Conservation (phyloP, 2,113 vertebrate genomes). For the Mandrillus leucophaeus region DNA sequence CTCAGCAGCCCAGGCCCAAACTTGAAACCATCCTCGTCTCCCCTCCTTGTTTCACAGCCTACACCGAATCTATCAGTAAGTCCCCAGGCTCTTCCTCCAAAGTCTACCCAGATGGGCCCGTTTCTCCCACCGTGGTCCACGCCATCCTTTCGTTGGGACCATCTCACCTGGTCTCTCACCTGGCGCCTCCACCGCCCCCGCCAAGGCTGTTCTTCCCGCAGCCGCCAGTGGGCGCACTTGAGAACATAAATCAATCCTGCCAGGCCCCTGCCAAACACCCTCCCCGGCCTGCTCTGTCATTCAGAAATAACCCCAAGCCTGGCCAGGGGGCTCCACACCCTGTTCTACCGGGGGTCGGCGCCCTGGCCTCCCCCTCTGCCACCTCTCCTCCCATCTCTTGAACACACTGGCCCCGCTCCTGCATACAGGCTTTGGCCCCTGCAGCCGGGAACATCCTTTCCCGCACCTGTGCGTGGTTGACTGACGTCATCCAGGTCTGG, state of each 20-base stretch:
- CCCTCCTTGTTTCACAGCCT: neutral
- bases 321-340: neutral
- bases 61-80: neutral
- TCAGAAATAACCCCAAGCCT: neutral
- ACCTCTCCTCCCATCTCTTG: neutral
- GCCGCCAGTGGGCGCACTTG: neutral
- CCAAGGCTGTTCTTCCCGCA: neutral
- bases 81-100: neutral
- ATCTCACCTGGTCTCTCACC: neutral
- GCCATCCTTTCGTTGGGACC: neutral
- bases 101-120: neutral
- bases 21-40: neutral
- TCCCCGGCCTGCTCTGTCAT: neutral
- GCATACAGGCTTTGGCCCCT: no score
- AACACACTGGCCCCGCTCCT: rapidly evolving
- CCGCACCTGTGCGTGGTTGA: no score
- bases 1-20: neutral
- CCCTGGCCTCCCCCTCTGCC: neutral
- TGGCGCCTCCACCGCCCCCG: neutral
- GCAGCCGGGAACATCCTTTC: neutral
- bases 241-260: rapidly evolving
- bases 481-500: neutral
- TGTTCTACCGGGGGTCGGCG: rapidly evolving
- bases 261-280: neutral
- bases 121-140: neutral